Evolutionary conservation across 2,888 invertebrate genomes (phyloP).

Genomic region (Lycaena phlaeas): DNA sequence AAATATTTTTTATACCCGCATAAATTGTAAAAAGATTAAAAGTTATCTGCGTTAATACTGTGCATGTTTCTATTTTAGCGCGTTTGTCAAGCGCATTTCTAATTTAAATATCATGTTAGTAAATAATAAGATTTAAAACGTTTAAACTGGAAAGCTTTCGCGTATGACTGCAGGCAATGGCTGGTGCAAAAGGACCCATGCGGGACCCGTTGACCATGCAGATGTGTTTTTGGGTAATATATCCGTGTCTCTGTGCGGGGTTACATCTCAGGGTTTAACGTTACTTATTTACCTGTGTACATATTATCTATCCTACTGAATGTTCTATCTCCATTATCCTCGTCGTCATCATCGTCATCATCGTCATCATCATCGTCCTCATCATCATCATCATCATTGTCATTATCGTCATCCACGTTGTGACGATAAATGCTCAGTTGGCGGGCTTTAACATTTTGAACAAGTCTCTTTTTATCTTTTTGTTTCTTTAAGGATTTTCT

Average conservation of each 20-base stretch:
- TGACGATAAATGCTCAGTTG: conserved; percentile 15
- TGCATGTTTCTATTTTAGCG: conserved; percentile 50
- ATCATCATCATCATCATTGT: conserved; percentile 28
- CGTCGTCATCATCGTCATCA: conserved; percentile 49
- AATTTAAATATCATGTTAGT: conserved; percentile 67
- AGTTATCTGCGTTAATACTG: conserved; percentile 65
- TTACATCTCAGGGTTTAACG: conserved; percentile 46
- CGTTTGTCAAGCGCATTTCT: conserved; percentile 54
- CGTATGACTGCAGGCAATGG: conserved; percentile 79
- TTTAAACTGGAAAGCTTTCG: conserved; percentile 66
- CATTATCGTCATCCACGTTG: conserved; percentile 6
- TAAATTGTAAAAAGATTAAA: conserved; percentile 47
- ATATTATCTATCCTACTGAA: conserved; percentile 66
- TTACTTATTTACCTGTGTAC: conserved; percentile 67
- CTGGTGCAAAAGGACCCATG: conserved; percentile 65
- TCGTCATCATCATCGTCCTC: conserved; percentile 62
- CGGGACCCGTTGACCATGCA: conserved; percentile 65
- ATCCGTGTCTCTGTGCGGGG: conserved; percentile 52
- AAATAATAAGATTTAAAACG: conserved; percentile 59
- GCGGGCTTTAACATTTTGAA: conserved; percentile 18
- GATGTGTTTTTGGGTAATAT: conserved; percentile 49
- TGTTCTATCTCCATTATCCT: conserved; percentile 62
- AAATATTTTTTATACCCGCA: conserved; percentile 79
- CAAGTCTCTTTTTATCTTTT: conserved; percentile 13
- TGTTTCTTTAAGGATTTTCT: neutral